Conservation (phyloP, 1,140 invertebrate genomes). For the Pachyrhynchus sulphureomaculatus region DNA sequence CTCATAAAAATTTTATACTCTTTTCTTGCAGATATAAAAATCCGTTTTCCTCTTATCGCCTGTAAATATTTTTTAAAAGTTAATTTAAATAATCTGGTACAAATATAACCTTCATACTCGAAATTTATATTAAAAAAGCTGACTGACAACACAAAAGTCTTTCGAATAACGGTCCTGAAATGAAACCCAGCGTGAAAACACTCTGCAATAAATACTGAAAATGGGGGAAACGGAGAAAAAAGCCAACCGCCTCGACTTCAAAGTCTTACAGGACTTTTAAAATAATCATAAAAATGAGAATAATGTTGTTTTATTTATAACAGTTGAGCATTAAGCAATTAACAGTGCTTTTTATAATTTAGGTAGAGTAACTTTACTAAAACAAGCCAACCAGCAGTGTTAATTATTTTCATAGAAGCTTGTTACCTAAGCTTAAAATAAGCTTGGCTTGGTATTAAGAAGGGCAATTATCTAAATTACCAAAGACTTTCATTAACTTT, state of each 20-base stretch:
- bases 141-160: too few species aligned
- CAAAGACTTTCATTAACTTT: background rate
- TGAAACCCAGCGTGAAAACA: background rate
- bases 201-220: conserved; percentile 8
- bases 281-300: conserved; percentile 1
- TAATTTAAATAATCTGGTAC: too few species aligned
- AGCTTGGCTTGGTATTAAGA: background rate
- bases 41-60: too few species aligned
- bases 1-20: too few species aligned
- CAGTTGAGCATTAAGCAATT: conserved; percentile 8
- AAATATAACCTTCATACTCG: too few species aligned
- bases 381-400: conserved; percentile 1
- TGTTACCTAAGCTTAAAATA: background rate
- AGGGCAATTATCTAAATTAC: background rate
- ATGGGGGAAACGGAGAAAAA: background rate
- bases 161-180: too few species aligned
- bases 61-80: too few species aligned
- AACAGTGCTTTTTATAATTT: conserved; percentile 1
- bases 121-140: too few species aligned
- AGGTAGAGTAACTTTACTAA: background rate
- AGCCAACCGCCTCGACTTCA: background rate
- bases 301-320: background rate
- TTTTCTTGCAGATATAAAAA: too few species aligned
- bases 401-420: background rate
- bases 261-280: conserved; percentile 1